Conservation (phyloP, 2,888 invertebrate genomes). For the Sarcophaga carnaria region DNA sequence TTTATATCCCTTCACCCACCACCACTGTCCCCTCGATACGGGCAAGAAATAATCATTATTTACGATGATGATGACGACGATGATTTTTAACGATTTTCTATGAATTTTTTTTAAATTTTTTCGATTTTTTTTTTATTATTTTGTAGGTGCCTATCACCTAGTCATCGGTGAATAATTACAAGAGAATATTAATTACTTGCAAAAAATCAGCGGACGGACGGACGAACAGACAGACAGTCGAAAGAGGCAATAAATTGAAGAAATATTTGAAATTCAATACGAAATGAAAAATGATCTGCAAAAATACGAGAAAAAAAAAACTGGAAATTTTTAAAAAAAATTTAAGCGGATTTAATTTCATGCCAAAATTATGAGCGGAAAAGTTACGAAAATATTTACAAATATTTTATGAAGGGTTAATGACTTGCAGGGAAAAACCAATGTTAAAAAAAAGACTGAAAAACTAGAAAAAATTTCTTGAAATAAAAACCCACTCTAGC, state of each 20-base stretch:
- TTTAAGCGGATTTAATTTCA: too few species aligned
- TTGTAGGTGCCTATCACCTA: conserved; percentile 11
- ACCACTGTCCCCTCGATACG: neutral
- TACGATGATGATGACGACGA: neutral
- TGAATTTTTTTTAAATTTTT: conserved; percentile 14
- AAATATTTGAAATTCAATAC: neutral
- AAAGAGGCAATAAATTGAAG: neutral
- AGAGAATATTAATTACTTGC: neutral
- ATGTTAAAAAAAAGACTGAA: too few species aligned
- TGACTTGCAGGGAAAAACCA: too few species aligned
- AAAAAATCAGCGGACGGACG: neutral
- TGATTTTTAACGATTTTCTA: conserved; percentile 3
- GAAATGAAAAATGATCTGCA: neutral
- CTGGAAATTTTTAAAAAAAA: too few species aligned
- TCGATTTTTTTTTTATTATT: neutral
- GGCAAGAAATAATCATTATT: conserved; percentile 13
- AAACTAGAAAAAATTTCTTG: too few species aligned
- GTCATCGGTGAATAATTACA: conserved; percentile 44
- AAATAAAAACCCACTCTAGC: too few species aligned
- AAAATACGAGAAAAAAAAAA: too few species aligned
- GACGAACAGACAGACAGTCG: neutral
- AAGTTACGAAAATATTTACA: too few species aligned
- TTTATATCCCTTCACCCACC: neutral
- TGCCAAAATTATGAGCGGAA: too few species aligned
- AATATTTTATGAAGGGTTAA: too few species aligned